A percentile compares a stretch with the other conserved stretches of the same genome.
phyloP scores from a whole-genome alignment of 2,113 vertebrate genomes.

The Capricornis sumatraensis region DNA sequence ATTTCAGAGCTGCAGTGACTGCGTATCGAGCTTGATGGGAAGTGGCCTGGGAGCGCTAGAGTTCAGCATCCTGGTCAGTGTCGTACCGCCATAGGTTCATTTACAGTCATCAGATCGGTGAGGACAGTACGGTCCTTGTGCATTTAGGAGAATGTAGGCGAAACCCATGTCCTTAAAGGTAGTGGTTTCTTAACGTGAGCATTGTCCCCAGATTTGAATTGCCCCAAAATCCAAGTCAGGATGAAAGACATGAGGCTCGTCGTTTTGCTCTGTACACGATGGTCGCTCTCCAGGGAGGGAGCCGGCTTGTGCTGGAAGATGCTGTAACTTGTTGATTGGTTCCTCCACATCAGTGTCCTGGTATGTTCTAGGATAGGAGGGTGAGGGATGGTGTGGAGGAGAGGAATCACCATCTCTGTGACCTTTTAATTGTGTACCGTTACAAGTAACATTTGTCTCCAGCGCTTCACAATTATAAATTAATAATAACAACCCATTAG shows the following conservation, averaged over 20 bases:
- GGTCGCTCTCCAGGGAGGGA: not conserved
- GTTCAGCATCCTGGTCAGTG: not conserved
- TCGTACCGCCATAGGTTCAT: not conserved
- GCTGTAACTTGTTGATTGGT: slow-evolving; percentile 36
- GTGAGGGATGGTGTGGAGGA: too few species aligned
- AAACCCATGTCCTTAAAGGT: not conserved
- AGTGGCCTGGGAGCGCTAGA: not conserved
- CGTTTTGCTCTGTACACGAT: accelerated
- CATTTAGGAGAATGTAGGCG: not conserved
- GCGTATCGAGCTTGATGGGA: not conserved
- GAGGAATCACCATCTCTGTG: not conserved
- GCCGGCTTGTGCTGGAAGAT: not conserved
- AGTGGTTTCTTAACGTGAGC: not conserved
- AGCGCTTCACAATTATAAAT: slow-evolving; percentile 69
- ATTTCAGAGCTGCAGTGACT: not conserved
- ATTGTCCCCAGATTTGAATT: not conserved
- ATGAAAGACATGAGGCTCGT: not conserved
- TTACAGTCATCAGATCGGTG: not conserved
- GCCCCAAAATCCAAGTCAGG: not conserved
- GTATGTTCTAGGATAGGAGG: not conserved
- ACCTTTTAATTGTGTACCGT: slow-evolving; percentile 40
- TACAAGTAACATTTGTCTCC: slow-evolving; percentile 59
- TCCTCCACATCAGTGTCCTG: not conserved
- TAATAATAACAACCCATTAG: slow-evolving; percentile 72
- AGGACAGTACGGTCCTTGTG: not conserved